Evolutionary conservation across 2,797 vertebrate genomes (phyloP), one percentile per base, ranked within the genome.

Genomic region (Diceros bicornis): DNA sequence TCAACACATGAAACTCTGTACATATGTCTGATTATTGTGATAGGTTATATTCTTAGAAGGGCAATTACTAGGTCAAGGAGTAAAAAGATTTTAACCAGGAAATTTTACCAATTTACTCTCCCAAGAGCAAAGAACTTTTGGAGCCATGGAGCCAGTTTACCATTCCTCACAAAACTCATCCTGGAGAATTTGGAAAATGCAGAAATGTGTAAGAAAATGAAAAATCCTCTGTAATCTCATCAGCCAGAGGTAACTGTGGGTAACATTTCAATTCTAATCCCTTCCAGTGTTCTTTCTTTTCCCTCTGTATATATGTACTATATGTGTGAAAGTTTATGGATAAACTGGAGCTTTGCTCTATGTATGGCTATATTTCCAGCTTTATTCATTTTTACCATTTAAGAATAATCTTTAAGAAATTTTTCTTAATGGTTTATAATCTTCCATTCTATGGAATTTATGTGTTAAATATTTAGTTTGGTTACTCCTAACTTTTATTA

Each of bases 401-500:
- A 10, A 87, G 88, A 94, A 79, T 64, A 87, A 62, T 25, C 20
- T 64, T 78, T 66, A 75, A 55, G 18, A 84, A 32, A 7, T 7
- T 37, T 78, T 91, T 93, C 50, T 59, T 37, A 81, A 77, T 27
- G 16, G 14, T 85, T 86, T 62, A 7, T 7, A 82, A 44, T 83
- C 75, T 66, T 92, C 10, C 10, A 44, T 52, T 4, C 34, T 79
- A 32, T 64, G 10, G 27, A 78, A 83, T 11, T 75, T 91, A 18
- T 50, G 14, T 86, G 6, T 47, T 95, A 83, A 75, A 50, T 93
- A 52, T 69, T 97, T 84, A 74, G 6, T 17, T 68, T 91, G 34
- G 59, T 82, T 92, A 92, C 7, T 91, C 16, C 7, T 79, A 66
- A 32, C 83, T 95, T 91, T 69, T 57, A 88, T 89, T 61, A 91